Conservation (phyloP, 1,140 invertebrate genomes). For the Araneus ventricosus region DNA sequence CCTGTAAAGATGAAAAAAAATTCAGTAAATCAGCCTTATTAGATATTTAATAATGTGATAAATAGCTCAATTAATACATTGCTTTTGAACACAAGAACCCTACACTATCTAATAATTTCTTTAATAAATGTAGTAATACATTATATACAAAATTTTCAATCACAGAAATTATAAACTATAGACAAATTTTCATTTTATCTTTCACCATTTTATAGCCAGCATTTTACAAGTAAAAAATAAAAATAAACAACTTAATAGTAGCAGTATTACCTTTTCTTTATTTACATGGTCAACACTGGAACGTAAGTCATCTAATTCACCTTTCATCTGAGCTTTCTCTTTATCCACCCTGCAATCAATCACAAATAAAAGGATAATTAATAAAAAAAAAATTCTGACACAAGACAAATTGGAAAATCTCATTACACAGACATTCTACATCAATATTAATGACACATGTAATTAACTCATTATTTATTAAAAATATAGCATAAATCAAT, state of each 20-base stretch:
- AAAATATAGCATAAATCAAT: neutral
- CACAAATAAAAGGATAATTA: neutral
- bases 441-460: neutral
- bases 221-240: neutral
- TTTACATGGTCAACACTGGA: constrained; percentile 92
- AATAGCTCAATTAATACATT: no score
- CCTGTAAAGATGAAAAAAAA: constrained; percentile 82
- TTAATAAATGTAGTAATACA: no score
- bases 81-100: no score
- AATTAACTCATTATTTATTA: neutral
- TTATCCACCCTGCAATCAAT: constrained; percentile 90
- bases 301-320: constrained; percentile 96
- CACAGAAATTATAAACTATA: no score
- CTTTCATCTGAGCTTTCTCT: constrained; percentile 94
- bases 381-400: neutral
- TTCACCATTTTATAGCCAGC: no score
- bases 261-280: constrained; percentile 98
- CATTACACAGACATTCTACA: no score
- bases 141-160: no score
- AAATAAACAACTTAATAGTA: no score
- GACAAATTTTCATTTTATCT: no score
- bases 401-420: neutral
- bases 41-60: no score
- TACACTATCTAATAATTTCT: no score
- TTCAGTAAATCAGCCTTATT: no score